Base-by-base conservation (phyloP, 2,113 vertebrate genomes). In the Pteruthius melanotis region DNA sequence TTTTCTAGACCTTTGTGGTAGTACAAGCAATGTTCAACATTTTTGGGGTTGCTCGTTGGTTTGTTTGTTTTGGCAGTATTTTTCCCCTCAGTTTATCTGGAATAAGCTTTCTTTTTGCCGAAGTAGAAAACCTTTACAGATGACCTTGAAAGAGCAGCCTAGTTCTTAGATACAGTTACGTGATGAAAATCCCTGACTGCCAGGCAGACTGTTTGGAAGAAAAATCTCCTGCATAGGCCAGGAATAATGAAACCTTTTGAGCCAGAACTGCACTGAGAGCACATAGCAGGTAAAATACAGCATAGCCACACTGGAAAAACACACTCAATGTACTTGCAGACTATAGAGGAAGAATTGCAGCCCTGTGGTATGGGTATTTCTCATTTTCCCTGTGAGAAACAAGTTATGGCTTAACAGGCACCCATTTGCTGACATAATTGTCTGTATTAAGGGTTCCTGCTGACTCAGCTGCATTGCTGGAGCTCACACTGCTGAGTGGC, bases 361-460 rank as follows among this genome's bases (percentile, higher is more conserved):
- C 28, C 66, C 39, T 94, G 61, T 16, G 15, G 35, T 78, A 20
- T 79, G 61, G 19, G 22, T 77, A 40, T 65, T 72, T 86, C 54
- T 92, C 42, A 26, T 53, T 95, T 92, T 92, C 52, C 69, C 37
- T 53, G 22, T 81, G 89, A 91, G 72, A 94, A 95, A 63, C 71
- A 86, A 86, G 75, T 81, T 88, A n/a, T 1, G 44, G 95, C 69
- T 90, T 83, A 89, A 27, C 11, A 88, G 39, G 60, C 68, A 47
- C 40, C 15, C 3, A 0, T 82, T 78, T 89, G 72, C 93, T 94
- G 94, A 75, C 69, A 37, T 52, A 71, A 49, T 47, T 85, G 77
- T 69, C 87, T 91, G 3, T 50, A 3, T 13, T 24, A 8, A 79
- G 64, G 72, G 69, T 42, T 96, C 60, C 60, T 89, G 89, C 87